Evolutionary conservation across 2,113 vertebrate genomes (phyloP), one percentile per base, ranked within the genome.

Genomic region (Psettodes erumei): DNA sequence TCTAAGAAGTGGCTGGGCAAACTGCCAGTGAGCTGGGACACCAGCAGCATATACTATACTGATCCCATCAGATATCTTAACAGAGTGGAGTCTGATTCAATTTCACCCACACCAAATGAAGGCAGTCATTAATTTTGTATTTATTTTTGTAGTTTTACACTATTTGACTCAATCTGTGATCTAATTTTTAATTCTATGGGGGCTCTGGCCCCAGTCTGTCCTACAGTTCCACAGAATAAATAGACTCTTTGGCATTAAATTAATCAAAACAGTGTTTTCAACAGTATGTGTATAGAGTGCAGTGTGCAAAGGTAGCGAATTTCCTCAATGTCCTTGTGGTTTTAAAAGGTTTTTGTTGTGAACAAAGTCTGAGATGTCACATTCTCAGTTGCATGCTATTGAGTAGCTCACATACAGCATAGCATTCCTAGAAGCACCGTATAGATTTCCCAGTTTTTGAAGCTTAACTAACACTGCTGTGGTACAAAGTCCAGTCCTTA

Each of bases 401-500:
- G 13, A 50, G 25, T 61, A 21, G 38, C 45, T 79, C 28, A 74
- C 25, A 33, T 50, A 55, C 37, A 18, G n/a, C n/a, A n/a, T n/a
- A n/a, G n/a, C n/a, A n/a, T 58, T 69, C 21, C 16, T 60, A 21
- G 11, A 67, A 71, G 40, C 21, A 72, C 13, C 43, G 13, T 25
- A 30, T 21, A 33, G 6, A 63, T 72, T 50, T 59, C n/a, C 10
- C 21, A 37, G 65, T 28, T 61, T 56, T 30, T 62, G 27, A 45
- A 47, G 18, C 32, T 37, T 21, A n/a, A 0, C 3, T 21, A 55
- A 21, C 13, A 42, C 50, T 55, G 7, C 16, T 21, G 21, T 27
- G 33, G n/a, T 47, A 33, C 45, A 63, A 37, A 75, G 43, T 82
- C 51, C 45, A 79, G 28, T 71, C 50, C 55, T 62, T 13, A 23